Evolutionary conservation across 2,888 invertebrate species (phyloP).

Genomic region (Phyto melanocephala): DNA sequence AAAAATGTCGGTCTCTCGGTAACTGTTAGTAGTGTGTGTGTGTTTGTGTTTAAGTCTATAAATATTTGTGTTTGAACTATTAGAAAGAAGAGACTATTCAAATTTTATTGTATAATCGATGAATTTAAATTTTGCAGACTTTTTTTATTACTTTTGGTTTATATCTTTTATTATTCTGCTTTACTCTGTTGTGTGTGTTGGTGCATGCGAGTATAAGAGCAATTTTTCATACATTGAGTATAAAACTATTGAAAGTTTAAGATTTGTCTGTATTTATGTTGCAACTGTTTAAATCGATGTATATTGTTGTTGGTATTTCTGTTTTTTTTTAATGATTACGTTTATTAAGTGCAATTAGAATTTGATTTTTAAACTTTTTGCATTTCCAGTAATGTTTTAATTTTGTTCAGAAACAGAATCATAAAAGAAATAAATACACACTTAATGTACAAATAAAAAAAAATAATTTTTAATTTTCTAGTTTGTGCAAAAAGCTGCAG

Average conservation of each 20-base stretch:
- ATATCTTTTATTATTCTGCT: not conserved
- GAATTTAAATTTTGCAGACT: not conserved
- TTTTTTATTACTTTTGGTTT: not conserved
- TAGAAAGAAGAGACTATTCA: not conserved
- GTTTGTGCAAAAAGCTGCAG: too few relatives aligned
- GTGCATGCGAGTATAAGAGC: too few relatives aligned
- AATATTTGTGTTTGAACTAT: not conserved
- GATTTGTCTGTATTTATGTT: not conserved
- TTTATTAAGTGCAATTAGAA: conserved; percentile 6
- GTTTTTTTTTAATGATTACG: not conserved
- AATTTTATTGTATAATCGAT: conserved; percentile 2
- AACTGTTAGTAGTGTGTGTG: not conserved
- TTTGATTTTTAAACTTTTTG: not conserved
- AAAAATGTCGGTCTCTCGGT: not conserved
- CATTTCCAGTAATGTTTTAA: not conserved
- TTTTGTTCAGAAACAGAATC: too few relatives aligned
- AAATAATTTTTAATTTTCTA: too few relatives aligned
- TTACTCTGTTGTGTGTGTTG: not conserved
- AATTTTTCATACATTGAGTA: too few relatives aligned
- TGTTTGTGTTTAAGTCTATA: not conserved
- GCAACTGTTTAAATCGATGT: not conserved
- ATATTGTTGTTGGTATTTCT: not conserved
- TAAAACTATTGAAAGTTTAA: not conserved
- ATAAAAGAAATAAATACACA: too few relatives aligned
- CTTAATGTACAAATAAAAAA: too few relatives aligned